Conservation (phyloP, 1,140 invertebrate genomes). For the Plodia interpunctella region DNA sequence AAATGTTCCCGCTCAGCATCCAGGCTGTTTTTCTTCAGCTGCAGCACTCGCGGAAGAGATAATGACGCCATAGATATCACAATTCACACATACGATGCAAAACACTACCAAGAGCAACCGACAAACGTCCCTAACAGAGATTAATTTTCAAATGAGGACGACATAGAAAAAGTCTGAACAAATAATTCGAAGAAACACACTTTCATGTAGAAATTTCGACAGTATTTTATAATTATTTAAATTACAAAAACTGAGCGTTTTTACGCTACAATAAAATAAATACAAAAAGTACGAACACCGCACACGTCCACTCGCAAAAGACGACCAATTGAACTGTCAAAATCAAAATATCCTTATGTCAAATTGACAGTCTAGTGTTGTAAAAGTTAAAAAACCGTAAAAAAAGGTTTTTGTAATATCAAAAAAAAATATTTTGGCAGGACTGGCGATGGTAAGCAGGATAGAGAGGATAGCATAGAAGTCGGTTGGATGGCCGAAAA, state of each 20-base stretch:
- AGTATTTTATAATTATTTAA: no score
- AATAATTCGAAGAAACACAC: no score
- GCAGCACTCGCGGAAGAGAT: conserved; percentile 83
- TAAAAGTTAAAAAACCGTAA: background rate
- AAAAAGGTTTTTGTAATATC: no score
- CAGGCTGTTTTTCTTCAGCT: conserved; percentile 84
- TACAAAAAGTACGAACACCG: background rate
- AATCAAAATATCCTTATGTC: background rate
- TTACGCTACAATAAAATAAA: background rate
- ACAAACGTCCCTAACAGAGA: background rate
- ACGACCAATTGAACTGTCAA: background rate
- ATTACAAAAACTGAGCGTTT: no score
- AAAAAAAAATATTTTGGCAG: no score
- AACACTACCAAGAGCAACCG: conserved; percentile 30
- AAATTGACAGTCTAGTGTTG: background rate
- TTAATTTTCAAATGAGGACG: conserved; percentile 23
- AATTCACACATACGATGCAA: conserved; percentile 46
- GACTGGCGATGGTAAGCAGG: no score
- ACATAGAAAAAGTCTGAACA: background rate
- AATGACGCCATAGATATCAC: conserved; percentile 81
- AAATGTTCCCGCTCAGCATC: conserved; percentile 86
- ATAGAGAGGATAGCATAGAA: no score
- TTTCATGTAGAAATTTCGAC: no score
- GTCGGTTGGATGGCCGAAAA: no score
- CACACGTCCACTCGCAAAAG: background rate